Conservation (phyloP, 2,797 vertebrate species). For the Pipistrellus nathusii region DNA sequence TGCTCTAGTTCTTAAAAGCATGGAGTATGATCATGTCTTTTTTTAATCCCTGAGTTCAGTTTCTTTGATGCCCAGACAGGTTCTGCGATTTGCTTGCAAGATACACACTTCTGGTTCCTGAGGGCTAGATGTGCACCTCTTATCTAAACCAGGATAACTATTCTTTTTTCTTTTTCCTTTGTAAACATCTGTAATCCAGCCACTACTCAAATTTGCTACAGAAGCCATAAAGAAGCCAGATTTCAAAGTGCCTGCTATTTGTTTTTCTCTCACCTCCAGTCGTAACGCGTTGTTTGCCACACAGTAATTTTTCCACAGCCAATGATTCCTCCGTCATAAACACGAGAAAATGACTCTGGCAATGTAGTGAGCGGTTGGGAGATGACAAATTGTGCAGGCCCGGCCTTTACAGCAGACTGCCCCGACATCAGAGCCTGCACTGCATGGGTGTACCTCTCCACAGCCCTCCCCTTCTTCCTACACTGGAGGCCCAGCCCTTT, state of each 20-base stretch:
- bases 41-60: background rate
- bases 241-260: conserved; percentile 39
- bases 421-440: background rate
- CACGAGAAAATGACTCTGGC: background rate
- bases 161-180: conserved; percentile 6
- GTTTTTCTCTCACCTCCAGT: conserved; percentile 49
- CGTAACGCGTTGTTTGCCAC: conserved; percentile 51
- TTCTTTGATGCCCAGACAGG: background rate
- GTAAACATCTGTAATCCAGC: conserved; percentile 46
- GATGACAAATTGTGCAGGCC: background rate
- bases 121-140: background rate
- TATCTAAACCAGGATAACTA: conserved; percentile 34
- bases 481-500: too few relatives aligned
- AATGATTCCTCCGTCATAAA: conserved; percentile 53
- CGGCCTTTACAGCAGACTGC: background rate
- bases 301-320: conserved; percentile 55
- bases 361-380: background rate
- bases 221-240: conserved; percentile 25
- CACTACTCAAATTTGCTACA: conserved; percentile 45
- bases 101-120: conserved; percentile 25
- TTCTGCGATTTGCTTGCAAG: conserved; percentile 48
- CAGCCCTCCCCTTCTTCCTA: background rate
- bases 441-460: background rate
- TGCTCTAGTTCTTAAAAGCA: conserved; percentile 37
- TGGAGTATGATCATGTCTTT: background rate